Conservation (phyloP, 2,113 vertebrate species). For the Percina caprodes region DNA sequence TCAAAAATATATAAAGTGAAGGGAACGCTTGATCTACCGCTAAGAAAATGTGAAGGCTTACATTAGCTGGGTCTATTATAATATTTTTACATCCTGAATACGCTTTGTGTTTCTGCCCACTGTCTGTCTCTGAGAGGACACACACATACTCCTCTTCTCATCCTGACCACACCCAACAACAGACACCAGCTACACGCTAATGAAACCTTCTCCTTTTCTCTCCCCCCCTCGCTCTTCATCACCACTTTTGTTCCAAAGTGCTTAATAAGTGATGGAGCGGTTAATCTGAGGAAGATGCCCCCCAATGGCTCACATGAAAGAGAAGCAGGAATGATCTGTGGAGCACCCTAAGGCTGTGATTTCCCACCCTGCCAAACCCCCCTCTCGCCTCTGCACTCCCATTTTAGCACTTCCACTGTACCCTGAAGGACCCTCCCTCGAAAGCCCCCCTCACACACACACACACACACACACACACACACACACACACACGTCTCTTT, state of each 20-base stretch:
- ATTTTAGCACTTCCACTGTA: conserved; percentile 58
- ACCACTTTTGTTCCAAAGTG: conserved; percentile 70
- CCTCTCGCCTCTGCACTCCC: conserved; percentile 42
- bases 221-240: conserved; percentile 19
- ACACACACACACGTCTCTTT: background rate
- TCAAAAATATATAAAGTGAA: background rate
- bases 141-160: background rate
- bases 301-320: conserved; percentile 75
- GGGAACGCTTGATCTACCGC: background rate
- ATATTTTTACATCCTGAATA: conserved; percentile 3
- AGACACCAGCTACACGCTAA: conserved; percentile 31
- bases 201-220: conserved; percentile 32
- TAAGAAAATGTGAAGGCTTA: background rate
- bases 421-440: conserved; percentile 61
- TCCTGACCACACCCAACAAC: conserved; percentile 59
- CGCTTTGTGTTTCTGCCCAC: conserved; percentile 24
- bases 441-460: conserved; percentile 20
- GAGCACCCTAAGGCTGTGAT: conserved; percentile 65
- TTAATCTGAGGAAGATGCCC: conserved; percentile 67
- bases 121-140: background rate
- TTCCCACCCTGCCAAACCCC: conserved; percentile 58
- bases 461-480: background rate
- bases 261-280: conserved; percentile 76
- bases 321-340: conserved; percentile 68
- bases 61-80: background rate